Percentiles rank a stretch among this genome's conserved stretches.
phyloP scores from a whole-genome alignment of 2,113 vertebrate genomes.

The Hydrolagus affinis region DNA sequence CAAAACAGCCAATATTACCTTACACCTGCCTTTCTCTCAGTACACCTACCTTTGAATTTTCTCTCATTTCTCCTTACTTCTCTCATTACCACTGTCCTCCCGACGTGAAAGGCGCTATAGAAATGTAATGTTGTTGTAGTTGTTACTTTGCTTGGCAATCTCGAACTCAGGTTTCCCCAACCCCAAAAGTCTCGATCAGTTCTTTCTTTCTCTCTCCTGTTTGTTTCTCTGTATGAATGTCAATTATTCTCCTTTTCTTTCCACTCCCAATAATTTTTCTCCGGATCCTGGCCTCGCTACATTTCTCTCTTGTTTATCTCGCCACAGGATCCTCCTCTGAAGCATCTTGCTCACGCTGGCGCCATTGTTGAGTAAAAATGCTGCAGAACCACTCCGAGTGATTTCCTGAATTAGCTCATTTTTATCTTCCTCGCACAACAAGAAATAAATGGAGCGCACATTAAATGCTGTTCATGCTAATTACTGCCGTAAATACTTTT shows the following conservation, averaged over 20 bases:
- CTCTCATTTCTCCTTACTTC: too few species aligned
- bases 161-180: background rate
- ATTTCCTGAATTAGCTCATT: background rate
- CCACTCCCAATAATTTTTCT: background rate
- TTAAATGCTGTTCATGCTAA: background rate
- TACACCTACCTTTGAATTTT: background rate
- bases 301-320: background rate
- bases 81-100: background rate
- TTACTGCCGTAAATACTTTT: too few species aligned
- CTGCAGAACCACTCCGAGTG: background rate
- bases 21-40: too few species aligned
- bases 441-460: background rate
- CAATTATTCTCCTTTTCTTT: background rate
- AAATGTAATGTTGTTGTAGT: too few species aligned
- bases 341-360: too few species aligned
- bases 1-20: background rate
- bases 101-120: too few species aligned
- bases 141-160: too few species aligned
- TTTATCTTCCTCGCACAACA: constrained; percentile 9
- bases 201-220: background rate
- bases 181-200: background rate
- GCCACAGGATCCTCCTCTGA: background rate
- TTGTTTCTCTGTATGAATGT: background rate
- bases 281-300: background rate
- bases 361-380: background rate